Evolutionary conservation across 1,140 invertebrate genomes (phyloP).

Genomic region (Tetramorium simillimum): DNA sequence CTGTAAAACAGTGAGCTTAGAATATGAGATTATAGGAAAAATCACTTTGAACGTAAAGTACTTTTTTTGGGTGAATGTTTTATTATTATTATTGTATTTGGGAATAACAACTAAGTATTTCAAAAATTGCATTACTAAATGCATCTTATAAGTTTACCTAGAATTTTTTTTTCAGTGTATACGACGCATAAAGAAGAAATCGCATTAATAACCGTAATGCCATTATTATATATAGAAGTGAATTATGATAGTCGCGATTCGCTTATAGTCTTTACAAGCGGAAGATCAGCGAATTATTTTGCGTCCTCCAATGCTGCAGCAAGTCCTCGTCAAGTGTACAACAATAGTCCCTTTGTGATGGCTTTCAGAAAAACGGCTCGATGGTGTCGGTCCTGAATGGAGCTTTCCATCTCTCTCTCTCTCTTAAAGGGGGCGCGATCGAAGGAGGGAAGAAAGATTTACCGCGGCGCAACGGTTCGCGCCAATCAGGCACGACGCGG

Average conservation of each 20-base stretch:
- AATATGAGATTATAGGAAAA: too few relatives aligned
- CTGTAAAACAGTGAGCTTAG: too few relatives aligned
- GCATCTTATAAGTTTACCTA: too few relatives aligned
- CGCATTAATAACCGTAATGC: background rate
- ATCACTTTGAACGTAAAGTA: too few relatives aligned
- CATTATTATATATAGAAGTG: background rate
- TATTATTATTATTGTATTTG: too few relatives aligned
- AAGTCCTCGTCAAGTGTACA: constrained; percentile 1
- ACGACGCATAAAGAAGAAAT: too few relatives aligned
- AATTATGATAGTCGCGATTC: background rate
- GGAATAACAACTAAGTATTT: too few relatives aligned
- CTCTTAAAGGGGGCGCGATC: background rate
- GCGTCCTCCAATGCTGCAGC: background rate
- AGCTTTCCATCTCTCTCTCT: too few relatives aligned
- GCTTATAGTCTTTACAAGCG: too few relatives aligned
- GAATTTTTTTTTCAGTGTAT: too few relatives aligned
- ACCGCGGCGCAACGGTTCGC: constrained; percentile 74
- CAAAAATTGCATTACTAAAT: too few relatives aligned
- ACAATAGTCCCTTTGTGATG: constrained; percentile 30
- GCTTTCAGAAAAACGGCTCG: constrained; percentile 14
- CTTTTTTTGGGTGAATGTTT: too few relatives aligned
- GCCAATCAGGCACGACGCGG: constrained; percentile 78
- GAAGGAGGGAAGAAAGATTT: constrained; percentile 74
- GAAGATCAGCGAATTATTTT: background rate
- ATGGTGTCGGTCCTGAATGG: background rate